Evolutionary conservation across 2,797 vertebrate species (phyloP).

Genomic region (Muscicapa comitata): DNA sequence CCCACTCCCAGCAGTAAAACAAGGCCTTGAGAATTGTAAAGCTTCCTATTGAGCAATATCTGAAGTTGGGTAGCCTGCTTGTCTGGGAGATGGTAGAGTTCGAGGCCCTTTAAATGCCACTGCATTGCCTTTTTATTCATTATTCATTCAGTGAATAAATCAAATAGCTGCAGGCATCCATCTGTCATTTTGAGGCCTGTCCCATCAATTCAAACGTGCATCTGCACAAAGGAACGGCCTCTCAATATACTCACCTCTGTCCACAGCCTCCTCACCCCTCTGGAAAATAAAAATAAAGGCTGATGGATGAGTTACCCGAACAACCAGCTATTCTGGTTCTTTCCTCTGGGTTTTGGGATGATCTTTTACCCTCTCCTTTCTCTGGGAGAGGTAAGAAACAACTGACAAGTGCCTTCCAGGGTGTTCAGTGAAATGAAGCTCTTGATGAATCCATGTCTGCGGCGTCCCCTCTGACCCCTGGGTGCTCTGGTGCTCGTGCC

Average conservation of each 20-base stretch:
- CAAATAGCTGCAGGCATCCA: constrained; percentile 29
- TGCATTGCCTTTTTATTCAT: constrained; percentile 35
- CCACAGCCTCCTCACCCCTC: not conserved
- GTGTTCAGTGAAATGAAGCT: not conserved
- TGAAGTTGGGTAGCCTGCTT: not conserved
- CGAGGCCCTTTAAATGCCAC: not conserved
- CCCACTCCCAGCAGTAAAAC: not conserved
- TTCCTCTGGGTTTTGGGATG: not conserved
- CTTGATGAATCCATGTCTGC: not conserved
- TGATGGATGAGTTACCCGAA: not conserved
- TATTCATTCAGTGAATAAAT: constrained; percentile 39
- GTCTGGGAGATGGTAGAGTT: not conserved
- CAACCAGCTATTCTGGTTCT: not conserved
- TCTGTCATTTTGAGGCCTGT: constrained; percentile 23
- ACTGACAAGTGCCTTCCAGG: not conserved
- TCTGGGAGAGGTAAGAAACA: not conserved
- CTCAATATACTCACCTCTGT: not conserved
- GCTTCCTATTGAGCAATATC: not conserved
- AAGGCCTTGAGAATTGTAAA: not conserved
- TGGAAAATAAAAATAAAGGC: constrained; percentile 11
- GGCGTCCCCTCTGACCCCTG: not conserved
- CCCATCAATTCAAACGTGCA: not conserved
- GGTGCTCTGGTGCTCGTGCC: not conserved
- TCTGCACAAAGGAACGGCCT: not conserved
- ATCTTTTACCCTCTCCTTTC: not conserved